A percentile compares a stretch with the other conserved stretches of the same genome.
These are phyloP conservation scores for Opisthograptis luteolata DNA, from an alignment of 2,888 invertebrate species.

Conservation along the genomic window DNA sequence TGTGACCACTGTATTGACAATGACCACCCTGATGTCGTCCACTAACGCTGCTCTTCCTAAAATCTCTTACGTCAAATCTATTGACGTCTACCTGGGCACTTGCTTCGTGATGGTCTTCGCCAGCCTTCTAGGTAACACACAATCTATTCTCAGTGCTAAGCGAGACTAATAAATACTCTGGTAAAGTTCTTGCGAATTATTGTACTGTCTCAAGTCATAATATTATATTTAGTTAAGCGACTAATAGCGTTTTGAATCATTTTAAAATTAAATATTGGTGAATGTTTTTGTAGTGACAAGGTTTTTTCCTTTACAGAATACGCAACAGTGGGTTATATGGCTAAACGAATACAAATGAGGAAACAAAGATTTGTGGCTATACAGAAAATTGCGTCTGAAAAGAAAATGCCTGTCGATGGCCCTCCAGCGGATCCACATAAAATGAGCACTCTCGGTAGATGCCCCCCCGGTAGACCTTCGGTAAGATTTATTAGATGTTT, in stretches of 20 bases:
- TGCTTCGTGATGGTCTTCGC: conserved; percentile 99
- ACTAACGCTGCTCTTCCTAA: conserved; percentile 98
- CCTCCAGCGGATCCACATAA: conserved; percentile 89
- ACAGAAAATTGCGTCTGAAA: conserved; percentile 96
- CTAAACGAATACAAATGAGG: conserved; percentile 98
- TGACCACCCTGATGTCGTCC: conserved; percentile 98
- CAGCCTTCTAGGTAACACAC: conserved; percentile 93
- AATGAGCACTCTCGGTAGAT: conserved; percentile 90
- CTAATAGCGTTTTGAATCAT: no score
- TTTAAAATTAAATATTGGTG: neutral
- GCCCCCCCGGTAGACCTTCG: conserved; percentile 80
- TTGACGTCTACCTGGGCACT: conserved; percentile 98
- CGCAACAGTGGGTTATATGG: conserved; percentile 99
- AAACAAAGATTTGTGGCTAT: conserved; percentile 95
- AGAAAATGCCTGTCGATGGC: conserved; percentile 92
- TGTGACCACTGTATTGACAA: conserved; percentile 98
- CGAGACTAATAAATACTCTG: neutral
- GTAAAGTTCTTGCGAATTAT: neutral
- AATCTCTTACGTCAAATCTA: conserved; percentile 98
- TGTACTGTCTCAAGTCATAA: no score
- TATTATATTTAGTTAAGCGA: neutral
- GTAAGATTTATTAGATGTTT: conserved; percentile 69
- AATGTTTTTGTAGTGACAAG: neutral
- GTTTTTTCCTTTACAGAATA: conserved; percentile 90
- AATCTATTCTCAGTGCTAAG: conserved; percentile 1